These are phyloP conservation scores for Cyclophora punctaria DNA, from an alignment of 2,888 invertebrate species.

Conservation along the genomic window DNA sequence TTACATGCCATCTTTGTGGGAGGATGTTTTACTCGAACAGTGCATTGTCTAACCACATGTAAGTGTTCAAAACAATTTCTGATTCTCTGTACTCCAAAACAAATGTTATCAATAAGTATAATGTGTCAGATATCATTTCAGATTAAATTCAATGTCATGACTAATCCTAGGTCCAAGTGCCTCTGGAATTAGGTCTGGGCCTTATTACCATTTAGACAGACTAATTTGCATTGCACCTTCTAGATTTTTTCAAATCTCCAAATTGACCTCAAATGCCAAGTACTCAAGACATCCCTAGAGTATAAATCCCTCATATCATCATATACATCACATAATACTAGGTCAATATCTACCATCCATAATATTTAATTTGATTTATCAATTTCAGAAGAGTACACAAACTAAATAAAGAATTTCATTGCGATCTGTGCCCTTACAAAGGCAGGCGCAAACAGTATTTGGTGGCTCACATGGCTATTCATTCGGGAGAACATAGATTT, in stretches of 20 bases:
- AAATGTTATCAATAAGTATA: not conserved
- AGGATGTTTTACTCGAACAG: constrained; percentile 22
- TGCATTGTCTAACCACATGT: constrained; percentile 20
- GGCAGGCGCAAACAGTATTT: constrained; percentile 24
- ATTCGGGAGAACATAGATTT: constrained; percentile 24
- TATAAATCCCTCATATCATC: too few relatives aligned
- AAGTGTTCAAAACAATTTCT: constrained; percentile 1
- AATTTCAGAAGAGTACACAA: constrained; percentile 21
- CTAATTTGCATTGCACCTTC: too few relatives aligned
- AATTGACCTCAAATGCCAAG: too few relatives aligned
- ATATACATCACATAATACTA: too few relatives aligned
- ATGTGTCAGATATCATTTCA: not conserved
- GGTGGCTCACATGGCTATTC: constrained; percentile 23
- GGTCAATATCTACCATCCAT: not conserved
- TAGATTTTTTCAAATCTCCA: too few relatives aligned
- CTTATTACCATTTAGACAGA: too few relatives aligned
- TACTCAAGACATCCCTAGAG: too few relatives aligned
- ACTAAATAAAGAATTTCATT: constrained; percentile 20
- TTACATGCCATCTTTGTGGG: constrained; percentile 26
- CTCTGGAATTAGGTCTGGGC: too few relatives aligned
- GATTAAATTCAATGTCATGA: not conserved
- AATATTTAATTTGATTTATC: not conserved
- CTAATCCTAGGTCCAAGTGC: too few relatives aligned
- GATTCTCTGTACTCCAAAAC: not conserved
- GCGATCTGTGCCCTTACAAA: constrained; percentile 23